Evolutionary conservation across 2,113 vertebrate genomes (phyloP), one percentile per base, ranked within the genome.

Genomic region (Cyanocitta stelleri): DNA sequence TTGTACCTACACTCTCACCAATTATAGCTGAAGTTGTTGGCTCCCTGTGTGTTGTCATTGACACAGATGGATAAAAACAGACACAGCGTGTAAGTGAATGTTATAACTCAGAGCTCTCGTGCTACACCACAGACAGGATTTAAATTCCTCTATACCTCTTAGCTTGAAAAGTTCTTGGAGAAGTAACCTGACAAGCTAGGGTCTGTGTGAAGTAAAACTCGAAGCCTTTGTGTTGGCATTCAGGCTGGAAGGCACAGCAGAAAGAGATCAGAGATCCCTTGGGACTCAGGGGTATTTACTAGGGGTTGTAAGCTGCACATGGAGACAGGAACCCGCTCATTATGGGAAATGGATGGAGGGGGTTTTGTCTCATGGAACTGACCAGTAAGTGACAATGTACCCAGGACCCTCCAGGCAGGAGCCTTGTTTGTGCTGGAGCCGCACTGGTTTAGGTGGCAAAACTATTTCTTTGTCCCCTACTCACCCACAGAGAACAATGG

Each of bases 221-320:
- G 49, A 7, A 26, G 35, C 39, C 7, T 55, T 76, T 67, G 46
- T 68, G 37, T 58, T 49, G n/a, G 35, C 13, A 6, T n/a, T 46
- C n/a, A 27, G 63, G 26, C 76, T 90, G 77, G 39, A 39, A 59
- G 83, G n/a, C 54, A 16, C 9, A 22, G 30, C n/a, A 63, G 72
- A n/a, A 37, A 74, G 66, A 37, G 33, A 2, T 0, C 6, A 46
- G 18, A 29, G 44, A 39, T 8, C 15, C 35, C 48, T 8, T 7
- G 46, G 61, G 54, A 44, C 63, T 81, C 11, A 11, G 68, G 30
- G 39, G 6, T 9, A 3, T 11, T 51, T 67, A 35, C 20, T 9
- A 1, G 21, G 1, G 7, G 17, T 7, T 2, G 0, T 54, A 26
- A 51, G n/a, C 12, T 3, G 1, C 16, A 8, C 7, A 0, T 0